Evolutionary conservation across 2,888 invertebrate species (phyloP), one percentile per base, ranked within the genome.

Genomic region (Rotaria macrura): DNA sequence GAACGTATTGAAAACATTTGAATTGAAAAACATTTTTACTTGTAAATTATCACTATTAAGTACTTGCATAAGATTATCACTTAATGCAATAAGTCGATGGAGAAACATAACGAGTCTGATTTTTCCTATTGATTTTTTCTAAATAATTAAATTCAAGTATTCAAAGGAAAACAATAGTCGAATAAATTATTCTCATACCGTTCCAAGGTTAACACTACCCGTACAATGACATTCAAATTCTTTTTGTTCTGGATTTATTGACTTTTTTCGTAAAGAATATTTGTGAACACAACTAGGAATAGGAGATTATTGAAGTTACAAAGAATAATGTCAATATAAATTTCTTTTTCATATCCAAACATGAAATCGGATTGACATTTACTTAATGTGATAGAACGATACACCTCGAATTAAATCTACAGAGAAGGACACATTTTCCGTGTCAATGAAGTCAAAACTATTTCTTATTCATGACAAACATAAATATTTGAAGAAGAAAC

Each of bases 21-120:
- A n/a, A 29, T 14, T 7, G n/a, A 55, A 55, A n/a, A 55, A 55
- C 29, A 34, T n/a, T 79, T 43, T n/a, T 43, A 79, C 79, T 23
- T 79, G 79, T 43, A 79, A 40, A 79, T 43, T 79, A 43, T 12
- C 43, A 43, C 79, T 79, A 43, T 79, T 43, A 40, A 79, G 25
- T n/a, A 79, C 4, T 79, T 79, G 79, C 43, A 79, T 79, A 9
- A 79, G 12, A 79, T 43, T 79, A 79, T 79, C 79, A 43, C 79
- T 43, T 20, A 79, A 79, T 43, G 43, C n/a, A 40, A 79, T 40
- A n/a, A 79, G 4, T 14, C 79, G 79, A 38, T 43, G 79, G 43
- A 79, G 43, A 34, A 25, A 43, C 1, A 34, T 1, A 12, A 43
- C n/a, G 2, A 79, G 43, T 79, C 43, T 79, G 10, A 79, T 10